Base-by-base conservation (phyloP, 2,113 vertebrate genomes). In the Puma concolor region DNA sequence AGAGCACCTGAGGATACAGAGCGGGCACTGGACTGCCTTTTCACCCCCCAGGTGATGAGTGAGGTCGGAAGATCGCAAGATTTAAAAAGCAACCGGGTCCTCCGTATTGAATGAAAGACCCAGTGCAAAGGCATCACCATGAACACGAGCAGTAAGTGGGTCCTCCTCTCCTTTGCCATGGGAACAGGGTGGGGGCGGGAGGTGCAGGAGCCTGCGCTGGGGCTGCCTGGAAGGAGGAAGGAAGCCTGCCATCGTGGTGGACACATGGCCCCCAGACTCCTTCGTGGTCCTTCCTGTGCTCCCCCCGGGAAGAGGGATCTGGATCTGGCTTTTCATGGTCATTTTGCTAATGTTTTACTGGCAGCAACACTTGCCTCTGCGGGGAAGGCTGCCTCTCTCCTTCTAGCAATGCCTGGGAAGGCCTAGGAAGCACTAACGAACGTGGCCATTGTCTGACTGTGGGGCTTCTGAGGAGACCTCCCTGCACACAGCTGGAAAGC, bases 71-170 rank as follows among this genome's bases (percentile, higher is more conserved):
- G 57, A 76, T 94, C 38, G 17, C 92, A 97, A 98, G 97, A 94
- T 98, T 98, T 97, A 74, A 96, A 52, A 96, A 96, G 94, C 98
- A 50, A 90, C 97, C 95, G 92, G 88, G 83, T 91, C 98, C 97
- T 98, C 94, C 96, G 98, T 98, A 77, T 98, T 98, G 99, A 96
- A 96, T 98, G 98, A 98, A 98, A 96, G 98, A 98, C 97, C 74
- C 97, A 17, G 97, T 54, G 98, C 77, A 74, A 93, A 98, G 98
- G 95, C 98, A 83, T 98, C 98, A 98, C 80, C 98, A 99, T 99
- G 99, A 99, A 98, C 98, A 98, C 99, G 41, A 99, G 99, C 99
- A 98, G 99, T 99, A 98, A 99, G 99, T 99, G 98, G 54, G 90
- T 98, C 98, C 98, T 91, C 95, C 91, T 96, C 92, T 87, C 96